A percentile compares a stretch with the other conserved stretches of the same genome.
Evolutionary conservation across 2,888 invertebrate genomes (phyloP).

Genomic region (Syrista parreyssii): DNA sequence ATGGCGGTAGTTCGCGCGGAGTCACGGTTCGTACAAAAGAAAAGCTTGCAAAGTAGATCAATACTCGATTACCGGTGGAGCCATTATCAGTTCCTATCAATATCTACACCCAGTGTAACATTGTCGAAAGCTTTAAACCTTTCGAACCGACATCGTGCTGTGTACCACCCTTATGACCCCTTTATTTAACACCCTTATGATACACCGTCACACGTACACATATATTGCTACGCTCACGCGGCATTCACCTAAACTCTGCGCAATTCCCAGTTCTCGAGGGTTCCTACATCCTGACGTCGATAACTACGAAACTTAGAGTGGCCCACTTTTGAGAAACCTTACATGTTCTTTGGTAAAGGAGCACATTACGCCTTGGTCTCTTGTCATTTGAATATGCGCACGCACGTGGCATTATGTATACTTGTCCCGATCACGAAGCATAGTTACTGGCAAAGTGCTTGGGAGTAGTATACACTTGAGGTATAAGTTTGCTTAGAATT

Average conservation of each 20-base stretch:
- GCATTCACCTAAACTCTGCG: background rate
- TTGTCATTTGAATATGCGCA: background rate
- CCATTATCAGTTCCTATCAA: conserved; percentile 25
- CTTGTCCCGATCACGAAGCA: background rate
- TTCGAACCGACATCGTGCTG: background rate
- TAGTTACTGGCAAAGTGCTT: background rate
- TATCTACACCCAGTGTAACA: conserved; percentile 4
- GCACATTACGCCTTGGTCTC: background rate
- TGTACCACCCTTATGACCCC: background rate
- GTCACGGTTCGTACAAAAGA: conserved; percentile 18
- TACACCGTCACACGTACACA: background rate
- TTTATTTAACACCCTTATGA: background rate
- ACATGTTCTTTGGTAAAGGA: background rate
- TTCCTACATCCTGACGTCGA: background rate
- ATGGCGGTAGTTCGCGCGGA: background rate
- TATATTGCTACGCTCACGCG: background rate
- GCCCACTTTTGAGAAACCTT: background rate
- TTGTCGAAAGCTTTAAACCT: conserved; percentile 12
- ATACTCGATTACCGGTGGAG: conserved; percentile 24
- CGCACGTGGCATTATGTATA: background rate
- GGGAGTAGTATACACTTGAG: background rate
- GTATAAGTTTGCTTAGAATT: background rate
- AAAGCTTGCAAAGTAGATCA: conserved; percentile 18
- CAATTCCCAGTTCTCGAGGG: background rate
- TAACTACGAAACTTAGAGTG: background rate